Conservation (phyloP, 35 echinoderm and acorn worm genomes). For the Apostichopus parvimensis region DNA sequence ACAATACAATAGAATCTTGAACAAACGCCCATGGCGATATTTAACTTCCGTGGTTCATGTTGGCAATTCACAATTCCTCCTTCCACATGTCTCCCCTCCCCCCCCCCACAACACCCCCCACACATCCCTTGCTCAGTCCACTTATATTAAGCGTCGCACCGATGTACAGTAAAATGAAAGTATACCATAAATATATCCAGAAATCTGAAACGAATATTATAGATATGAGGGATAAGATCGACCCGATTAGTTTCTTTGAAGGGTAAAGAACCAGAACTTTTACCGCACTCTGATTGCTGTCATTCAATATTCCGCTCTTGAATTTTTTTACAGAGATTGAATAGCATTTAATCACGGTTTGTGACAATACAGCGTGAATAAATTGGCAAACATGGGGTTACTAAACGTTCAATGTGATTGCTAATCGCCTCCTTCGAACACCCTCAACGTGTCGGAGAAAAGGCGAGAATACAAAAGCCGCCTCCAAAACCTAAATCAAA, state of each 20-base stretch:
- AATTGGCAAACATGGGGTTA: slow-evolving; percentile 16
- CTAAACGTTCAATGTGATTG: slow-evolving; percentile 11
- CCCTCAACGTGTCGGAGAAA: slow-evolving; percentile 32
- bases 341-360: not conserved
- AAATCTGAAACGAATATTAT: not conserved
- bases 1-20: too few species aligned
- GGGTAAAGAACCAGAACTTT: not conserved
- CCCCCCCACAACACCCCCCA: too few species aligned
- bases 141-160: too few species aligned
- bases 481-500: not conserved
- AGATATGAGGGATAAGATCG: not conserved
- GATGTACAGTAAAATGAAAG: not conserved
- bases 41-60: too few species aligned
- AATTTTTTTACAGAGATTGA: not conserved
- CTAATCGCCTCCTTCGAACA: slow-evolving; percentile 41
- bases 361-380: slow-evolving; percentile 29
- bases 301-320: slow-evolving; percentile 37
- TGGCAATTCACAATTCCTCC: too few species aligned
- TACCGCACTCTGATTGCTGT: not conserved
- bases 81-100: too few species aligned
- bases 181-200: not conserved
- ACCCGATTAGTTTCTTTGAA: not conserved
- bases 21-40: too few species aligned
- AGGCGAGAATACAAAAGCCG: not conserved
- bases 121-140: too few species aligned